Percentiles rank a stretch among this genome's conserved stretches.
Evolutionary conservation across 1,140 invertebrate genomes (phyloP).

Genomic region (Drepana arcuata): DNA sequence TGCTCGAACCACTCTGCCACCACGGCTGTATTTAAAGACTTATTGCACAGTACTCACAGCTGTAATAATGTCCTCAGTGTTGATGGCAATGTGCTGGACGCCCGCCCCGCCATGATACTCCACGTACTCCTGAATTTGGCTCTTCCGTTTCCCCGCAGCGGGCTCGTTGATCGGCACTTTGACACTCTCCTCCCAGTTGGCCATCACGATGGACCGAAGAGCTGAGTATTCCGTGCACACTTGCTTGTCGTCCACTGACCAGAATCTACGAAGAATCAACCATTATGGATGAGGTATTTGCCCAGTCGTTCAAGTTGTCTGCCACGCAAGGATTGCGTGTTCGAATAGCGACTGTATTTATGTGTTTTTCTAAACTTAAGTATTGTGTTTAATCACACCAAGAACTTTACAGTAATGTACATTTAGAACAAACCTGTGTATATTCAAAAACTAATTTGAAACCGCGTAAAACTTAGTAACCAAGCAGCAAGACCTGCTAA

Average conservation of each 20-base stretch:
- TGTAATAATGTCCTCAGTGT: conserved; percentile 92
- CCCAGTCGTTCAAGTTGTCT: too few relatives aligned
- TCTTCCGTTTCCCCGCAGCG: conserved; percentile 94
- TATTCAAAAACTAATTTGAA: too few relatives aligned
- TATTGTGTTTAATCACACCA: too few relatives aligned
- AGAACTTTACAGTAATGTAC: too few relatives aligned
- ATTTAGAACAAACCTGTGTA: too few relatives aligned
- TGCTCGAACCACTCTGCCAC: too few relatives aligned
- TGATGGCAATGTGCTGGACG: conserved; percentile 98
- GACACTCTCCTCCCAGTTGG: conserved; percentile 98
- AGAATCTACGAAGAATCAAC: conserved; percentile 84
- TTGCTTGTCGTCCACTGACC: conserved; percentile 98
- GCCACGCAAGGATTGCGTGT: too few relatives aligned
- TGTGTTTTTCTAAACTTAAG: too few relatives aligned
- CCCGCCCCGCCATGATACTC: conserved; percentile 98
- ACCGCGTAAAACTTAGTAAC: too few relatives aligned
- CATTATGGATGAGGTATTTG: too few relatives aligned
- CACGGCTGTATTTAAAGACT: not conserved
- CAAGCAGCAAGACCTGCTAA: too few relatives aligned
- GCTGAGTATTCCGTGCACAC: conserved; percentile 97
- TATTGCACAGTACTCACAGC: conserved; percentile 72
- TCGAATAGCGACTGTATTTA: too few relatives aligned
- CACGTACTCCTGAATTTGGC: conserved; percentile 98
- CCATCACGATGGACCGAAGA: conserved; percentile 95
- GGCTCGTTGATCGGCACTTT: conserved; percentile 99